A percentile compares a stretch with the other conserved stretches of the same genome.
phyloP scores from a whole-genome alignment of 2,888 invertebrate genomes.

The Phortica okadai region DNA sequence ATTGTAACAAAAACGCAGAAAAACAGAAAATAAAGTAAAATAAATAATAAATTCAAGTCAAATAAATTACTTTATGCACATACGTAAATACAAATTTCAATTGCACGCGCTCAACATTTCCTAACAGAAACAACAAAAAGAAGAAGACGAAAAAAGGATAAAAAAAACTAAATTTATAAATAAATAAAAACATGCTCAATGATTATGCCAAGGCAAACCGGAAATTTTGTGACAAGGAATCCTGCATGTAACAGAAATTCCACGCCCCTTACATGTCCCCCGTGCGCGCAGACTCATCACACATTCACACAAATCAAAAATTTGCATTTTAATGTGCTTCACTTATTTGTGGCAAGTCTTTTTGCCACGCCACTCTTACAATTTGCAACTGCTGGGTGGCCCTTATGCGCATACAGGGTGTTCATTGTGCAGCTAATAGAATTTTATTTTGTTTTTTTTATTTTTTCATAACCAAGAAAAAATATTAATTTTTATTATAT shows the following conservation, averaged over 20 bases:
- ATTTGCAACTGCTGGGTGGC: neutral
- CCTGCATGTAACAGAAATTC: conserved; percentile 22
- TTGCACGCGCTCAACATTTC: conserved; percentile 21
- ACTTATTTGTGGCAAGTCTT: conserved; percentile 52
- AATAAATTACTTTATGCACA: conserved; percentile 65
- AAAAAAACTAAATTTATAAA: conserved; percentile 57
- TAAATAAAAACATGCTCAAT: conserved; percentile 65
- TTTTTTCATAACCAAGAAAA: no score
- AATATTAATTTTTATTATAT: no score
- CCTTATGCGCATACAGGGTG: neutral
- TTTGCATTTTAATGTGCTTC: conserved; percentile 70
- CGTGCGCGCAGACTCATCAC: conserved; percentile 5
- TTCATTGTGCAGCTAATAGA: no score
- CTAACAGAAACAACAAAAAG: conserved; percentile 40
- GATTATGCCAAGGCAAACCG: conserved; percentile 56
- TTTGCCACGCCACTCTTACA: neutral
- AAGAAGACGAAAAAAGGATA: conserved; percentile 42
- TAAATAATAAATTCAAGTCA: conserved; percentile 64
- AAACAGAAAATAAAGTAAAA: conserved; percentile 40
- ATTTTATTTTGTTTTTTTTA: no score
- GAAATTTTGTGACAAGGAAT: conserved; percentile 3
- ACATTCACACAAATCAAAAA: conserved; percentile 62
- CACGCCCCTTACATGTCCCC: conserved; percentile 59
- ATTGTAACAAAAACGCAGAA: neutral
- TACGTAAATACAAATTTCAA: conserved; percentile 31